Evolutionary conservation across 1,140 invertebrate genomes (phyloP).

Genomic region (Trichonephila clavata): DNA sequence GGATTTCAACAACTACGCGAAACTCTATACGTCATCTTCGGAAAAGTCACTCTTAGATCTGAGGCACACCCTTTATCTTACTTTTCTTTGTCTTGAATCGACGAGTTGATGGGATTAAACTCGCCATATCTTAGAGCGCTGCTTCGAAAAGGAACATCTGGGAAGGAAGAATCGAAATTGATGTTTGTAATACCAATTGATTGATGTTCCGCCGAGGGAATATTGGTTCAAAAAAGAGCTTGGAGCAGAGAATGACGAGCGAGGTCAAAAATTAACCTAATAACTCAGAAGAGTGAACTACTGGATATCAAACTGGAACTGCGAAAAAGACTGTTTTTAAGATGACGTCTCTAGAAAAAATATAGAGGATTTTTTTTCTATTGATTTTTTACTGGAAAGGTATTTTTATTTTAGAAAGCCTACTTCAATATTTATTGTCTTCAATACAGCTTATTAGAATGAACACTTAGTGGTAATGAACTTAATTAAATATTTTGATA

Average conservation of each 20-base stretch:
- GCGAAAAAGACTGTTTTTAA: neutral
- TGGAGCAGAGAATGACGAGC: neutral
- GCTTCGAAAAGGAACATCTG: neutral
- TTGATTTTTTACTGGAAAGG: no score
- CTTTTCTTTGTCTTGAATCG: neutral
- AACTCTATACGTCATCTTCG: slow-evolving; percentile 26
- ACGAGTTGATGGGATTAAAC: neutral
- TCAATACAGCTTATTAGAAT: no score
- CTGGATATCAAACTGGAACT: neutral
- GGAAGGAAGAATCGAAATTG: slow-evolving; percentile 54
- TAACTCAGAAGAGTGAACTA: neutral
- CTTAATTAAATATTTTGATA: no score
- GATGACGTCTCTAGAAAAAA: neutral
- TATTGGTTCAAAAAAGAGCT: neutral
- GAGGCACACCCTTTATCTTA: slow-evolving; percentile 24
- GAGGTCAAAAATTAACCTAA: slow-evolving; percentile 32
- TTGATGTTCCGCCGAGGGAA: neutral
- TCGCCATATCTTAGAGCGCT: neutral
- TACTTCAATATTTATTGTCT: no score
- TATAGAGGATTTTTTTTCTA: neutral
- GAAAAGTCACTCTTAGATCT: slow-evolving; percentile 14
- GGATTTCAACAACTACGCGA: neutral
- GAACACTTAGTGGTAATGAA: no score
- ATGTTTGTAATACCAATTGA: slow-evolving; percentile 60
- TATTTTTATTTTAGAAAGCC: no score